Evolutionary conservation across 1,140 invertebrate species (phyloP).

Genomic region (Drosophila truncata): DNA sequence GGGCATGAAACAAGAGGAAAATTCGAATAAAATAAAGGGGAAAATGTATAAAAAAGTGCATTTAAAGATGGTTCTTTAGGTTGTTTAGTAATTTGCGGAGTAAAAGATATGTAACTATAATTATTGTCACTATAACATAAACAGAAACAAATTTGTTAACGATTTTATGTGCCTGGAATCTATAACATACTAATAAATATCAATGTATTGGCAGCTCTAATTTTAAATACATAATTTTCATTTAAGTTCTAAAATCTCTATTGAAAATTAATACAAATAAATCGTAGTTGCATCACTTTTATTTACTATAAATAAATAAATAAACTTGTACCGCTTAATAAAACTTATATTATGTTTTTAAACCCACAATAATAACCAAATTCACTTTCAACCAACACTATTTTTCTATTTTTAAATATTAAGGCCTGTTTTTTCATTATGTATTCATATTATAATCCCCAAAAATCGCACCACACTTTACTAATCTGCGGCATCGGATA

Average conservation of each 20-base stretch:
- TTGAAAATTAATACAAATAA: not conserved
- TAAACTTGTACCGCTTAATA: not conserved
- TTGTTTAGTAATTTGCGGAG: not conserved
- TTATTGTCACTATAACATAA: not conserved
- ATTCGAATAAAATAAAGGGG: not conserved
- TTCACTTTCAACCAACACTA: not conserved
- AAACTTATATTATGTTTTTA: not conserved
- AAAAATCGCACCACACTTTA: conserved; percentile 7
- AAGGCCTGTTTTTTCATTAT: not conserved
- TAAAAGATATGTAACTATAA: not conserved
- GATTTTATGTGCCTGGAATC: too few relatives aligned
- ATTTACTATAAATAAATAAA: not conserved
- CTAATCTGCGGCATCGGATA: conserved; percentile 3
- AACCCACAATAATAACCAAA: not conserved
- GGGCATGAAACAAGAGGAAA: not conserved
- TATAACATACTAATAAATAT: not conserved
- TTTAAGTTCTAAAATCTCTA: not conserved
- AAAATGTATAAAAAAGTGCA: not conserved
- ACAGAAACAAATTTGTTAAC: too few relatives aligned
- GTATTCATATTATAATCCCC: conserved; percentile 7
- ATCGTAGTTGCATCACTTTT: not conserved
- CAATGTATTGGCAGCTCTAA: not conserved
- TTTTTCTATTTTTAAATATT: not conserved
- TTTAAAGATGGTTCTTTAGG: too few relatives aligned
- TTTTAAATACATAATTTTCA: not conserved